phyloP scores from a whole-genome alignment of 2,888 invertebrate genomes.

The Andrena marginata region DNA sequence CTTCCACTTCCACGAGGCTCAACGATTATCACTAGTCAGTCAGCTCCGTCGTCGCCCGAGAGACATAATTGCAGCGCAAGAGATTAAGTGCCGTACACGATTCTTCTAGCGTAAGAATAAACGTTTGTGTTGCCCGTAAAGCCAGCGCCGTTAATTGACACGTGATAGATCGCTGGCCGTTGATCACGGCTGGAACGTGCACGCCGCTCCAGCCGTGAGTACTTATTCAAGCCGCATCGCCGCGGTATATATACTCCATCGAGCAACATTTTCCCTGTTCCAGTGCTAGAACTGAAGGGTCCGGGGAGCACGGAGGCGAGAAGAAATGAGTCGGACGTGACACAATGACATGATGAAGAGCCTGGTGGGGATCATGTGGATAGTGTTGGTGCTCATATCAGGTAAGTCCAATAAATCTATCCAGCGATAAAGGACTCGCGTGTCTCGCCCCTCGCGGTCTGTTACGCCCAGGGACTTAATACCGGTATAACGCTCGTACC shows the following conservation, averaged over 20 bases:
- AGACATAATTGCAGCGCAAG: no score
- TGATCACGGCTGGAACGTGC: constrained; percentile 25
- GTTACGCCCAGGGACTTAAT: no score
- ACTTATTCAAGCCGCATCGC: constrained; percentile 43
- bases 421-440: constrained; percentile 36
- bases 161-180: constrained; percentile 1
- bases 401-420: constrained; percentile 81
- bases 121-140: constrained; percentile 17
- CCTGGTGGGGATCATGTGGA: constrained; percentile 88
- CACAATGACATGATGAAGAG: constrained; percentile 87
- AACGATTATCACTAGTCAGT: no score
- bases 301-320: constrained; percentile 76
- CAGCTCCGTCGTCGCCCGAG: no score
- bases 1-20: no score
- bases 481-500: no score
- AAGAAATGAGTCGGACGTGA: constrained; percentile 86
- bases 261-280: constrained; percentile 60
- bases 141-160: constrained; percentile 29
- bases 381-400: constrained; percentile 88
- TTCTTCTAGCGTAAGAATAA: neutral
- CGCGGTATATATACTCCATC: constrained; percentile 38
- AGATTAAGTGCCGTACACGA: no score
- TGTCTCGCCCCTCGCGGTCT: neutral
- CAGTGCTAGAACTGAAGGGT: constrained; percentile 76
- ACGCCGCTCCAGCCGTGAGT: constrained; percentile 14